Evolutionary conservation across 1,140 invertebrate genomes (phyloP).

Genomic region (Drosophila grimshawi): DNA sequence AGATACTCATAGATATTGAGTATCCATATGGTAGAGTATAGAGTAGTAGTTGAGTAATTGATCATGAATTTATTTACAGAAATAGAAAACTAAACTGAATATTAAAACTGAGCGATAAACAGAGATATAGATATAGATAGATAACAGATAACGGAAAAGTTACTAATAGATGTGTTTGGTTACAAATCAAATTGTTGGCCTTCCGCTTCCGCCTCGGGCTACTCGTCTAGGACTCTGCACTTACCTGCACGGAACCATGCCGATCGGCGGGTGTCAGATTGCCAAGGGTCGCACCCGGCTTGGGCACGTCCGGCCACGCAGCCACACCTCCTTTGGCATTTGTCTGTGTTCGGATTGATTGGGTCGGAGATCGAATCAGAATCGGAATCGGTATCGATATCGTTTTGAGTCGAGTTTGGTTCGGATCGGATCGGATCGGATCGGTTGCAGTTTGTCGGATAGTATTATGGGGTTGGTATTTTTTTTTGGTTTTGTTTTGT

Average conservation of each 20-base stretch:
- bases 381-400: background rate
- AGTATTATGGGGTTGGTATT: constrained; percentile 43
- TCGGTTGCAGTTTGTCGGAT: constrained; percentile 47
- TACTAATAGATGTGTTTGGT: constrained; percentile 24
- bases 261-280: constrained; percentile 96
- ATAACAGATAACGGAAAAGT: constrained; percentile 49
- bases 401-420: constrained; percentile 37
- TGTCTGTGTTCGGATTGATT: constrained; percentile 60
- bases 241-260: constrained; percentile 97
- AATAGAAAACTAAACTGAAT: constrained; percentile 25
- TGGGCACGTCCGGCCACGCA: constrained; percentile 86
- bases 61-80: constrained; percentile 36
- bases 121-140: background rate
- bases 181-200: constrained; percentile 11
- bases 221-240: constrained; percentile 73
- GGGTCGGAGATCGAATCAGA: constrained; percentile 11
- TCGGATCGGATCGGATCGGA: constrained; percentile 41
- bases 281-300: constrained; percentile 86
- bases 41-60: background rate
- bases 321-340: constrained; percentile 85
- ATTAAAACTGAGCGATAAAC: constrained; percentile 1
- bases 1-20: background rate
- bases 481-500: no score
- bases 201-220: constrained; percentile 21
- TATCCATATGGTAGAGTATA: background rate